These are phyloP conservation scores for Enteromius argenteus DNA, from an alignment of 2,797 vertebrate genomes.

Conservation along the genomic window DNA sequence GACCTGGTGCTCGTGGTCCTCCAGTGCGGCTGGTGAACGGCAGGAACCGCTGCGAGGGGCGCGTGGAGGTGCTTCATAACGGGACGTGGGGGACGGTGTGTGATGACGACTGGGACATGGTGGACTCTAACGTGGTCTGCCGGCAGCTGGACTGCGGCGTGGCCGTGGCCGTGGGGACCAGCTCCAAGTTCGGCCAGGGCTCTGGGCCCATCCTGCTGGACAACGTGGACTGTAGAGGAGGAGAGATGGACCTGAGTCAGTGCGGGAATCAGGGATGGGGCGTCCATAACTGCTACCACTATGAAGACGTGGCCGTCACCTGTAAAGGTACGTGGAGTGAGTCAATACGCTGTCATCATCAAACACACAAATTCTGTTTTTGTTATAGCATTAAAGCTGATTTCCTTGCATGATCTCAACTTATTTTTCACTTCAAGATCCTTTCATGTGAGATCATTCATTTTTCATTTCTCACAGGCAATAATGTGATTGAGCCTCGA, in stretches of 20 bases:
- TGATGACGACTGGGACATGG: conserved; percentile 95
- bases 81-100: conserved; percentile 93
- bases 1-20: neutral
- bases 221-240: conserved; percentile 92
- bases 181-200: conserved; percentile 88
- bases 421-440: neutral
- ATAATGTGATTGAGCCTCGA: conserved; percentile 40
- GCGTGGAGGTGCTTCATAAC: conserved; percentile 88
- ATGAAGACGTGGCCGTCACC: conserved; percentile 90
- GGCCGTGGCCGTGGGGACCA: conserved; percentile 80
- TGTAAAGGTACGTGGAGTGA: conserved; percentile 83
- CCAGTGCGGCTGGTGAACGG: conserved; percentile 90
- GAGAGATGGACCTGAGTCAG: conserved; percentile 84
- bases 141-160: conserved; percentile 89
- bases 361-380: neutral
- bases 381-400: neutral
- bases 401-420: conserved; percentile 1
- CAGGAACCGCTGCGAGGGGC: conserved; percentile 85
- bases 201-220: conserved; percentile 89
- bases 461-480: conserved; percentile 62
- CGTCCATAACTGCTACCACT: conserved; percentile 97
- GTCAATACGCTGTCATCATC: no score
- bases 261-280: conserved; percentile 92
- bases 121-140: conserved; percentile 94
- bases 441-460: neutral